Evolutionary conservation across 2,888 invertebrate species (phyloP), one percentile per base, ranked within the genome.

Genomic region (Sminthurinus aureus): DNA sequence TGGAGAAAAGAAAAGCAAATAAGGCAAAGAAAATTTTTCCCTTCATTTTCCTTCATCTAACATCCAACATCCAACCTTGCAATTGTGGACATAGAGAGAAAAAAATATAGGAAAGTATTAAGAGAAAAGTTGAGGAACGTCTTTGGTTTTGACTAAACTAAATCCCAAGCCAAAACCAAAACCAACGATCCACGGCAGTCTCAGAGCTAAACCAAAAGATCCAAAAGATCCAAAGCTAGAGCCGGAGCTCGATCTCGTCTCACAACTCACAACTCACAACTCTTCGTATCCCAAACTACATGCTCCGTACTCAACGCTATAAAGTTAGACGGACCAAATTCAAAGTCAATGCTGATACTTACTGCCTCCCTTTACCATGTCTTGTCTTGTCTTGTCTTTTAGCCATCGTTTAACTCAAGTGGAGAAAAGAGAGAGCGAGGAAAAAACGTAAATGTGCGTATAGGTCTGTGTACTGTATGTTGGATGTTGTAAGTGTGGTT

Each of bases 111-210:
- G 81, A 86, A 85, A 83, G 84, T 83, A 86, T 85, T 83, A 79
- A 84, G 85, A 83, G 84, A 85, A 83, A 82, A 86, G 85, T 84
- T 84, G 85, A 86, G 86, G 84, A 79, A 83, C 84, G 83, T 85
- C 84, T 76, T 83, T 83, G 86, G 85, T 82, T 82, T 82, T 82
- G 82, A 82, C 82, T 71, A 79, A 83, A 83, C 79, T 83, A 38
- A 83, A 83, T 75, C 79, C 78, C 24, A 73, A 74, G 58, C 58
- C 18, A 58, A 58, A 58, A 18, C 58, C 58, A 13, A 18, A 58
- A 38, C 38, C 38, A 38, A 38, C 38, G 38, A 38, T 38, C 38
- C 38, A 38, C 38, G 38, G 38, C 38, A 38, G 38, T 6, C 38
- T 38, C 38, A 38, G 38, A 38, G 38, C 38, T 38, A 38, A 38